Base-by-base conservation (phyloP, 2,888 invertebrate genomes). In the Lymantria dispar region DNA sequence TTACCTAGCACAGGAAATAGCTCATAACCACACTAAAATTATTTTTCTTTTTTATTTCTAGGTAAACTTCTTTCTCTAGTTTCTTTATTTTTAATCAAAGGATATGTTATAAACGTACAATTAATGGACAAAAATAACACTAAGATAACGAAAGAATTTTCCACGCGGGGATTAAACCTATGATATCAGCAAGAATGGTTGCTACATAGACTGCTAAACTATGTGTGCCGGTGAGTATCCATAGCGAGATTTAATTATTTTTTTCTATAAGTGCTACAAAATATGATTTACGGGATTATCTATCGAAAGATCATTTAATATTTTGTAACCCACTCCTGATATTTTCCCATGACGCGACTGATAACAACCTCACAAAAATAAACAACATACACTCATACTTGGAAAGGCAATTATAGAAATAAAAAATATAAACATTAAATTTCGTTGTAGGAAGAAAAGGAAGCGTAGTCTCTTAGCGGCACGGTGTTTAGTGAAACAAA, bases 401-500 rank as follows among this genome's bases (percentile, higher is more conserved):
- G 51, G 55, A 57, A 58, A 65, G 61, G 58, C 59, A 58, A 64
- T 63, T 59, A 63, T 50, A 58, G 38, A 45, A 71, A 74, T 65
- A 70, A 67, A 55, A 68, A 65, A 71, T 68, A 71, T 66, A 70
- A 73, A 73, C 70, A 53, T 62, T 67, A 74, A 74, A 73, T 70
- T 64, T 67, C 60, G 67, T 69, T 64, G 61, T 61, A 68, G 69
- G 68, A 72, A 75, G 78, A 76, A 82, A 85, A 82, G 82, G 76
- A 76, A 83, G 74, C 74, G 70, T 70, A 59, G 74, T 74, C 72
- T 76, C 52, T 78, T 76, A 82, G 80, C 83, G 84, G 83, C 77
- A 83, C 80, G 82, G 85, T 74, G 78, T 83, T 83, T 80, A 78
- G 76, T 84, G 83, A 91, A 90, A 90, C 90, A 90, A 91, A 91